These are phyloP conservation scores for Potorous gilbertii DNA, from an alignment of 2,797 vertebrate genomes.

Conservation along the genomic window DNA sequence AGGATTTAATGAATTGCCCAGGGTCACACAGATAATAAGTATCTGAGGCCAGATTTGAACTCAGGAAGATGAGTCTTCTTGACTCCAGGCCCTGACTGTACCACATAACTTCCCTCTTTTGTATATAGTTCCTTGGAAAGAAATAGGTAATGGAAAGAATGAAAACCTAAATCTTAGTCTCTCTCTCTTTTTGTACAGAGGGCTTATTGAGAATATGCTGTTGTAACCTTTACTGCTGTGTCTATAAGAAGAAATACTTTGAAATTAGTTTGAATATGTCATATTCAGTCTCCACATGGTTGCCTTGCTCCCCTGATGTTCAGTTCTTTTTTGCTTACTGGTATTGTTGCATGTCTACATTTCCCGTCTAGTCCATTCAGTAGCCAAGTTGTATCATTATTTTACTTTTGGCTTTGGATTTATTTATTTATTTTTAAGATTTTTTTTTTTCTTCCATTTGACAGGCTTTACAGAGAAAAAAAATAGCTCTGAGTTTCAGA, in stretches of 20 bases:
- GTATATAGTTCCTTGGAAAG: not conserved
- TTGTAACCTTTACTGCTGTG: constrained; percentile 68
- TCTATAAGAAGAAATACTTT: constrained; percentile 64
- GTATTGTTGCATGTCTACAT: constrained; percentile 4
- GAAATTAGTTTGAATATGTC: constrained; percentile 65
- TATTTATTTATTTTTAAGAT: constrained; percentile 54
- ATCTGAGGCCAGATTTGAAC: not conserved
- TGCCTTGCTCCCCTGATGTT: constrained; percentile 55
- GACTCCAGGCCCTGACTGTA: not conserved
- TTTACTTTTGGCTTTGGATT: constrained; percentile 65
- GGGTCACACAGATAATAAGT: not conserved
- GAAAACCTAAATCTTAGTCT: not conserved
- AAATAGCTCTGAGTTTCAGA: constrained; percentile 29
- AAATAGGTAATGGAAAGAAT: constrained; percentile 49
- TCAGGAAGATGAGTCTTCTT: not conserved
- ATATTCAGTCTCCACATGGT: constrained; percentile 55
- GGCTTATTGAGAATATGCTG: constrained; percentile 43
- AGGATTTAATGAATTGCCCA: not conserved
- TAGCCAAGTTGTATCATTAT: constrained; percentile 54
- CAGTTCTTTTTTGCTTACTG: constrained; percentile 42
- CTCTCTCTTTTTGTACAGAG: constrained; percentile 34
- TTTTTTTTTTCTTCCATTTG: constrained; percentile 56
- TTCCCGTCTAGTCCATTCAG: constrained; percentile 53
- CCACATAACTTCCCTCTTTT: not conserved
- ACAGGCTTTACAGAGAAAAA: constrained; percentile 47